Conservation (phyloP, 2,888 invertebrate species). For the Cantharis rustica region DNA sequence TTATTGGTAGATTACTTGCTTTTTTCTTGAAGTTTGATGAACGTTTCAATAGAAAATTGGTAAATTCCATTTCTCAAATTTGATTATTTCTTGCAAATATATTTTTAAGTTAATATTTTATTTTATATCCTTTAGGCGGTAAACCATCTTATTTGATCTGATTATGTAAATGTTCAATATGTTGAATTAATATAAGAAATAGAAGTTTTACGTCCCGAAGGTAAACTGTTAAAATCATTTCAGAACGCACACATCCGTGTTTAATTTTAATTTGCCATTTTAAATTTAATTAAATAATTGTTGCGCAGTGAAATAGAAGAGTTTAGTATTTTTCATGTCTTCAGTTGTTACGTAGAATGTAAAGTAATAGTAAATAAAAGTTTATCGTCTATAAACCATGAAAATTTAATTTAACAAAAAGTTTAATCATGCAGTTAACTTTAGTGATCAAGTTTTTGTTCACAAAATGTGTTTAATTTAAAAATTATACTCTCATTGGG, state of each 20-base stretch:
- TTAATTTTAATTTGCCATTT: not conserved
- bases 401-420: not conserved
- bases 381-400: no score
- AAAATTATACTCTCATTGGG: not conserved
- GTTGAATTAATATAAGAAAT: not conserved
- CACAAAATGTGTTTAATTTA: no score
- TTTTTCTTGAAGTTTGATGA: no score
- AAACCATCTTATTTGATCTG: no score
- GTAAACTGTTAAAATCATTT: not conserved
- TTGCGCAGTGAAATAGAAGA: not conserved
- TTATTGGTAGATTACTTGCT: no score
- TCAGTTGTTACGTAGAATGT: not conserved
- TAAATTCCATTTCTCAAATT: no score
- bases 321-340: not conserved
- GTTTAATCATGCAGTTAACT: not conserved
- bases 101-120: no score
- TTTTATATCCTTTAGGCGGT: no score
- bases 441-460: not conserved
- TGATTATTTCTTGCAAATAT: no score
- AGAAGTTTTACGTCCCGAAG: not conserved
- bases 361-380: no score
- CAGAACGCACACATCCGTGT: not conserved
- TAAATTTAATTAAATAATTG: not conserved
- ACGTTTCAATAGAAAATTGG: no score
- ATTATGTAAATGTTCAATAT: not conserved